These are phyloP conservation scores for Thryonomys swinderianus DNA, from an alignment of 2,113 vertebrate species.

Conservation along the genomic window DNA sequence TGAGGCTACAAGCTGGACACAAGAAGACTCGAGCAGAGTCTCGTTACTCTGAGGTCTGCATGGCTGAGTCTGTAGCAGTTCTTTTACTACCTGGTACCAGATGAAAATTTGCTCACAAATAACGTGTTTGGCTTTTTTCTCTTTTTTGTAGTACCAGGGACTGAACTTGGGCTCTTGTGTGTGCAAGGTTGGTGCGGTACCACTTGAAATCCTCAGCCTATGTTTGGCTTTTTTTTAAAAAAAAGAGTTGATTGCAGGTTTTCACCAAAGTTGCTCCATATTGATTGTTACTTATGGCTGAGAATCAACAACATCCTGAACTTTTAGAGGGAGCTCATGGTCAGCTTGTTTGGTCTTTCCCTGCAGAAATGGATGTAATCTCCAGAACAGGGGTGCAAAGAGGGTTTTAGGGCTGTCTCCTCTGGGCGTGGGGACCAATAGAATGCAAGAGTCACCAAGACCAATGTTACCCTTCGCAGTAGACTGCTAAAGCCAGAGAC, in stretches of 20 bases:
- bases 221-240: slow-evolving; percentile 32
- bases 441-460: not conserved
- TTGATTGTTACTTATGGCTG: not conserved
- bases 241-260: not conserved
- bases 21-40: not conserved
- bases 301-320: not conserved
- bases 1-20: not conserved
- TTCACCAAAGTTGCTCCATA: not conserved
- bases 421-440: accelerated
- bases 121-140: slow-evolving; percentile 33
- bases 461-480: too few species aligned
- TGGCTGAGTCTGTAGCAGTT: not conserved
- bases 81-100: not conserved
- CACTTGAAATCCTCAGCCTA: too few species aligned
- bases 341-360: accelerated
- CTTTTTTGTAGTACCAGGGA: too few species aligned
- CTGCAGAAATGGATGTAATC: not conserved
- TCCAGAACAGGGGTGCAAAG: not conserved
- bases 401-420: not conserved
- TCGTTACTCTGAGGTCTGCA: not conserved
- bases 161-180: too few species aligned
- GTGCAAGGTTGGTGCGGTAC: too few species aligned
- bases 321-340: not conserved
- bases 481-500: not conserved
- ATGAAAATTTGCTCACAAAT: not conserved